Evolutionary conservation across 2,113 vertebrate genomes (phyloP), one percentile per base, ranked within the genome.

Genomic region (Neogobius melanostomus): DNA sequence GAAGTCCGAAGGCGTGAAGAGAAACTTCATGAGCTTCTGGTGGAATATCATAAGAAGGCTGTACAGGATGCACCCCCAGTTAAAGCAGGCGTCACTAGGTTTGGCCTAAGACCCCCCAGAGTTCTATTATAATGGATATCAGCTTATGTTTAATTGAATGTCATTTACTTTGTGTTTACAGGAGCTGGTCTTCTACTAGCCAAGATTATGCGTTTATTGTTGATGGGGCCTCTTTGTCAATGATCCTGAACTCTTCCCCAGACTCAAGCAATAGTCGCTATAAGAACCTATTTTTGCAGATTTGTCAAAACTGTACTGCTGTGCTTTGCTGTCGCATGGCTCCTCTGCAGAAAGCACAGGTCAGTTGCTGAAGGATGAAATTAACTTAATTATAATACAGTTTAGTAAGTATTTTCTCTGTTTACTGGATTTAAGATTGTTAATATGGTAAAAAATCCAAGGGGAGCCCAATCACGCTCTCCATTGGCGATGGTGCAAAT

Each of bases 311-410:
- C 80, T 98, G 96, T 64, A 94, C 95, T 1, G 91, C 96, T 7
- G 95, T 99, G 11, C 94, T 99, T 6, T 99, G 98, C 89, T 99
- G 98, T 56, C 94, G 98, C 17, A 99, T 99, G 98, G 98, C 97
- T 9, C 98, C 98, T 0, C 74, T 99, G 72, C 98, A 99, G 84
- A 99, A 99, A 86, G 98, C 98, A 11, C 97, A 99, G 97, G 98
- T 99, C 83, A 6, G 0, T 1, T 7, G 2, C 56, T n/a, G 8
- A 65, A 62, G 50, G 4, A 56, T 12, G 11, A n/a, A 48, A 47
- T 16, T 43, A 28, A 15, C 1, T 28, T 72, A 0, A 11, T 63
- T 60, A 11, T 44, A 48, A 36, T 8, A 1, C 47, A 47, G 2
- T 6, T 11, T 50, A 71, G 5, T 36, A 48, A 12, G 28, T 10